Conservation (phyloP, 2,113 vertebrate species). For the Eublepharis macularius region DNA sequence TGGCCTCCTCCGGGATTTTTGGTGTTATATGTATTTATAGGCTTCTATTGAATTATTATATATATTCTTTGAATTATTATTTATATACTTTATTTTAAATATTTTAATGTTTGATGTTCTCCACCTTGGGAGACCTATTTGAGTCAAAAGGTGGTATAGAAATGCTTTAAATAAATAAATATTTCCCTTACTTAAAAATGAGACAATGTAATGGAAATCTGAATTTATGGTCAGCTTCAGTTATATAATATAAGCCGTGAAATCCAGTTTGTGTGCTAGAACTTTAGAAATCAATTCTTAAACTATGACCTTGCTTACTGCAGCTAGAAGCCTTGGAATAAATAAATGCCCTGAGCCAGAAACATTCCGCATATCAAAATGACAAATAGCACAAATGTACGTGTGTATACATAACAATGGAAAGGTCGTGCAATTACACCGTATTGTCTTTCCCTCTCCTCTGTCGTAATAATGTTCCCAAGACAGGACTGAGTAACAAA, state of each 20-base stretch:
- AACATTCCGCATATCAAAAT: constrained; percentile 47
- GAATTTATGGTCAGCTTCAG: constrained; percentile 44
- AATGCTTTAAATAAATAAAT: background rate
- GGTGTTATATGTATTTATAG: too few species aligned
- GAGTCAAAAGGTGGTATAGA: background rate
- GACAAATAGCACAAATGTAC: constrained; percentile 52
- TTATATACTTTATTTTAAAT: too few species aligned
- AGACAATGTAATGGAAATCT: background rate
- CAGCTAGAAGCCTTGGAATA: constrained; percentile 60
- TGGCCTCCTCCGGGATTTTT: too few species aligned
- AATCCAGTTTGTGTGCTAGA: constrained; percentile 54
- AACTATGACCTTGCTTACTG: constrained; percentile 57
- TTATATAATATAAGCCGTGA: constrained; percentile 51
- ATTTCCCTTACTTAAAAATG: background rate
- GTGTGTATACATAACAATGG: constrained; percentile 24
- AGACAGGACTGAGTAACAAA: constrained; percentile 50
- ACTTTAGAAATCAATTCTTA: constrained; percentile 60
- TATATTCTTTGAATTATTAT: too few species aligned
- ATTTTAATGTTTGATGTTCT: too few species aligned
- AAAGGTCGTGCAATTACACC: constrained; percentile 60
- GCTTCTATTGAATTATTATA: too few species aligned
- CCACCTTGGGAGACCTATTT: too few species aligned
- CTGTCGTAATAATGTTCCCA: constrained; percentile 51
- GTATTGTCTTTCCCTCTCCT: constrained; percentile 45
- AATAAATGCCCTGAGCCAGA: constrained; percentile 60